Evolutionary conservation across 2,888 invertebrate species (phyloP), one percentile per base, ranked within the genome.

Genomic region (Spodoptera littoralis): DNA sequence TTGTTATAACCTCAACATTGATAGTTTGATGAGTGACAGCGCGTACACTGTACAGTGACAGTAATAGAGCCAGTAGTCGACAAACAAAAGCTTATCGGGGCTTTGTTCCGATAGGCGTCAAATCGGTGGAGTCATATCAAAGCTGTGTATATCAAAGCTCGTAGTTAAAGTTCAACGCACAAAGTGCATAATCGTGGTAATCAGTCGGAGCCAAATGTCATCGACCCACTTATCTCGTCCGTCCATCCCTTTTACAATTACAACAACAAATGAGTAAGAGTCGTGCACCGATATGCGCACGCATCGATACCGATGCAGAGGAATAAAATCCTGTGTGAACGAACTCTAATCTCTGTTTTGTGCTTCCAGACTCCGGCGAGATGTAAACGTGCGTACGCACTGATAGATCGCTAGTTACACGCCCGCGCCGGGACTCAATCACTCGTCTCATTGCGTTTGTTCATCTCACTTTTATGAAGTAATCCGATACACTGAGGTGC

Each of bases 321-420:
- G 91, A 93, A 94, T 94, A 94, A 93, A 94, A 94, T 94, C 93
- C 94, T 94, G 94, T 93, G 94, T 94, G 94, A 94, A 94, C 88
- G 94, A 94, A 93, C 94, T 94, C 93, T 94, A 94, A 94, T 94
- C 94, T 94, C 79, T 91, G 92, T 90, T 93, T 89, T 90, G 92
- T 92, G 91, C 92, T 88, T 90, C 91, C 92, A 92, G 90, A 87
- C 89, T 82, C 72, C 59, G 72, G 78, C 84, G 87, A 86, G 90
- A 91, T 90, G 88, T 85, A 86, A 86, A 83, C 85, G 85, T 83
- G 87, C 84, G 87, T 86, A 85, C 85, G 86, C 87, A 83, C 84
- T 85, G 86, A 87, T 87, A 88, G 84, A 87, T 86, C 81, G 77
- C 70, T 80, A 54, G 50, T 64, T 80, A 77, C 73, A 79, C 55